Percentiles rank a stretch among this genome's conserved stretches.
Evolutionary conservation across 2,113 vertebrate species (phyloP).

Genomic region (Leptodactylus fuscus): DNA sequence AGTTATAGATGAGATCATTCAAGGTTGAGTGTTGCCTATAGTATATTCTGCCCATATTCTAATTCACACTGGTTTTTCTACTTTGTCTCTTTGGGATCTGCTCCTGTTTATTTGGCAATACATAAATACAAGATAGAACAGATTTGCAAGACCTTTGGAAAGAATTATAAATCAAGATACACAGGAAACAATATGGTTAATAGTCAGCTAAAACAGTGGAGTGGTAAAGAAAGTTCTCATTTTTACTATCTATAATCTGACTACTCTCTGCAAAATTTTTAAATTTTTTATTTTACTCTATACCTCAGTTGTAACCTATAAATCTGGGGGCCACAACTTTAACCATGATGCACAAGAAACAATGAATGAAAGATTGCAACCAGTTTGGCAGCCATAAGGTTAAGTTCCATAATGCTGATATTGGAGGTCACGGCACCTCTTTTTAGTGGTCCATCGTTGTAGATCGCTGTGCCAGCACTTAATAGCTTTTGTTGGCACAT

Average conservation of each 20-base stretch:
- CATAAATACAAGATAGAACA: background rate
- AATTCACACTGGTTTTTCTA: background rate
- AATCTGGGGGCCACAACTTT: background rate
- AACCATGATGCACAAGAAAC: too few relatives aligned
- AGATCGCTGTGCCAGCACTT: conserved; percentile 55
- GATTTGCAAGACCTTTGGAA: background rate
- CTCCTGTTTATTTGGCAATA: background rate
- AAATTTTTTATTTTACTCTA: too few relatives aligned
- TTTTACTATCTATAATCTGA: background rate
- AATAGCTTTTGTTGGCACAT: conserved; percentile 58
- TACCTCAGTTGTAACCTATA: background rate
- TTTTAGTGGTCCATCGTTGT: conserved; percentile 52
- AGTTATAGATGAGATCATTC: too few relatives aligned
- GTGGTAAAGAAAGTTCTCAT: background rate
- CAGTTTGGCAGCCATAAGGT: conserved; percentile 26
- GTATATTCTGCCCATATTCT: background rate
- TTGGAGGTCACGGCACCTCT: conserved; percentile 46
- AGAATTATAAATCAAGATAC: background rate
- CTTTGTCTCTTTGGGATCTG: background rate
- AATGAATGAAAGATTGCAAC: background rate
- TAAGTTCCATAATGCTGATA: conserved; percentile 52
- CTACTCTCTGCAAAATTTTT: background rate
- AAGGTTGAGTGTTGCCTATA: too few relatives aligned
- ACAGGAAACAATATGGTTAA: background rate
- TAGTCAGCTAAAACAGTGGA: background rate